These are phyloP conservation scores for Nephotettix cincticeps DNA, from an alignment of 1,140 invertebrate genomes.

Conservation along the genomic window DNA sequence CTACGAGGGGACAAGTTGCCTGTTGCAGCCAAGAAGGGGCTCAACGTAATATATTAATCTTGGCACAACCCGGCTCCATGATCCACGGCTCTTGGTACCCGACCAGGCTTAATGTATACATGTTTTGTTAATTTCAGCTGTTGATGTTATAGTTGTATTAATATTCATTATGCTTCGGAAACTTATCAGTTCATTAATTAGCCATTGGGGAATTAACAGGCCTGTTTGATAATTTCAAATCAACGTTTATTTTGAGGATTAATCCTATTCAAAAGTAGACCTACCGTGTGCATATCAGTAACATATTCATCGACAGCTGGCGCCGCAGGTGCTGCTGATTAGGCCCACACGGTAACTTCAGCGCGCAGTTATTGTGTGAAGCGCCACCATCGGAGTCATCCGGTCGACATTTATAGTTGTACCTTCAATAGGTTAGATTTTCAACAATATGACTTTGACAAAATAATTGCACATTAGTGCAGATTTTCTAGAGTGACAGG, in stretches of 20 bases:
- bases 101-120: background rate
- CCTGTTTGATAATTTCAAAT: conserved; percentile 2
- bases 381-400: background rate
- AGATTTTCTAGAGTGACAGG: too few relatives aligned
- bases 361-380: conserved; percentile 16
- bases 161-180: background rate
- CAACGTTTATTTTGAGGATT: too few relatives aligned
- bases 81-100: background rate
- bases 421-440: background rate
- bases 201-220: background rate
- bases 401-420: background rate
- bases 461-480: background rate
- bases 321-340: background rate
- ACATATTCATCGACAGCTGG: background rate
- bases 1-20: conserved; percentile 78
- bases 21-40: conserved; percentile 85
- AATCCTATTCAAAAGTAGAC: background rate
- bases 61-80: background rate
- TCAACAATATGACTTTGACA: background rate
- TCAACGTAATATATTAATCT: conserved; percentile 50
- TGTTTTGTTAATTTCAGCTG: background rate
- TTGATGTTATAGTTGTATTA: conserved; percentile 15
- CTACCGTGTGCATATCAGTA: conserved; percentile 17
- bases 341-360: conserved; percentile 11
- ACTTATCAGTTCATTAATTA: background rate